Conservation (phyloP, 2,113 vertebrate genomes). For the Grantiella picta region DNA sequence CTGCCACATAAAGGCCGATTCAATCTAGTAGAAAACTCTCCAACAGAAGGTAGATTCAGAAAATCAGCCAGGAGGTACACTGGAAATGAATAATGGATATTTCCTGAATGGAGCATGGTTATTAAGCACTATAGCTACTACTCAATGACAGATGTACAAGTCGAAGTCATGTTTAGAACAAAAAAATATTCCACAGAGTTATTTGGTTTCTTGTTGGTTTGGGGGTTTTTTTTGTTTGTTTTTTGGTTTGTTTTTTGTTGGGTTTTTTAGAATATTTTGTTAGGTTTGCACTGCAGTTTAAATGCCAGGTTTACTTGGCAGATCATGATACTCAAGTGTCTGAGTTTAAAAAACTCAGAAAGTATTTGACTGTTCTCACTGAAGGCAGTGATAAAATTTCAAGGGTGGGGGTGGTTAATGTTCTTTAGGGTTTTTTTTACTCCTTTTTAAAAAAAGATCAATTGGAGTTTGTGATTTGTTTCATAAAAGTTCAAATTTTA, state of each 20-base stretch:
- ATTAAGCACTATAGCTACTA: neutral
- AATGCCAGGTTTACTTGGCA: neutral
- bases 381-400: neutral
- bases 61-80: constrained; percentile 37
- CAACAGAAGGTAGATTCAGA: constrained; percentile 26
- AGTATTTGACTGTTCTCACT: neutral
- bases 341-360: neutral
- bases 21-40: neutral
- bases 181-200: neutral
- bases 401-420: neutral
- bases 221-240: too few species aligned
- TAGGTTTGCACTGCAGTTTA: neutral
- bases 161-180: neutral
- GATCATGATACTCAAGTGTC: neutral
- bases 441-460: neutral
- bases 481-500: neutral
- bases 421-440: neutral
- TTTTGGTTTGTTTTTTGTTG: too few species aligned
- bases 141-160: constrained; percentile 16
- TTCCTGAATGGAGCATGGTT: neutral
- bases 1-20: neutral
- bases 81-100: constrained; percentile 43
- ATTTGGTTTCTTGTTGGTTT: neutral
- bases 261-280: neutral
- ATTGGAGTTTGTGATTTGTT: neutral